phyloP scores from a whole-genome alignment of 2,888 invertebrate genomes.

The Troglohyphantes excavatus region DNA sequence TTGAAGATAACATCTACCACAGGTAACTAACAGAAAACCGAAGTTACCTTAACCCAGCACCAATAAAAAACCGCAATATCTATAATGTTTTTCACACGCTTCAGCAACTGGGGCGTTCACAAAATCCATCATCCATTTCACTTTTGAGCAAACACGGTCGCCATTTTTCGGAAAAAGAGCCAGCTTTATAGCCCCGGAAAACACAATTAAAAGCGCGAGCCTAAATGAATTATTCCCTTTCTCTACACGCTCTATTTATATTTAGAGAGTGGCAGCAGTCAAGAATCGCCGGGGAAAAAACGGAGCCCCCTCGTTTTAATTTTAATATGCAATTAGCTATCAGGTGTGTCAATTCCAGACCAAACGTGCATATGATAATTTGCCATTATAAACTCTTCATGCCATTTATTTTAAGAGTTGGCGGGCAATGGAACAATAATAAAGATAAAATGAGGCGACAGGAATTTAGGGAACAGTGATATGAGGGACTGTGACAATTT shows the following conservation, averaged over 20 bases:
- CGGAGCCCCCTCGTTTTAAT: constrained; percentile 9
- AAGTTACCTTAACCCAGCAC: not conserved
- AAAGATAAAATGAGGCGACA: not conserved
- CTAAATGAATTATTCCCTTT: constrained; percentile 28
- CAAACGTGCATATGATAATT: constrained; percentile 36
- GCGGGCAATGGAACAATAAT: not conserved
- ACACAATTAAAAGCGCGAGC: constrained; percentile 40
- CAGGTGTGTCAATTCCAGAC: constrained; percentile 39
- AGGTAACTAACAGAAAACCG: not conserved
- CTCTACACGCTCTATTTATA: constrained; percentile 27
- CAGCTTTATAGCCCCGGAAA: constrained; percentile 12
- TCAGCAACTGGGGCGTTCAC: constrained; percentile 31
- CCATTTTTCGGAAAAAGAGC: not conserved
- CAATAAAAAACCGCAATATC: constrained; percentile 4
- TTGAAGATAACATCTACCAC: not conserved
- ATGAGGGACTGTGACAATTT: no score
- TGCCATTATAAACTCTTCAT: constrained; percentile 22
- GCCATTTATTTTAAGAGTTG: not conserved
- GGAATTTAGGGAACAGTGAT: no score
- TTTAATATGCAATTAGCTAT: constrained; percentile 56
- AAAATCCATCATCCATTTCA: constrained; percentile 45
- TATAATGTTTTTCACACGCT: constrained; percentile 22
- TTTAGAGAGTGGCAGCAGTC: not conserved
- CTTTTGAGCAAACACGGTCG: constrained; percentile 49
- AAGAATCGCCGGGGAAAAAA: not conserved